A percentile compares a stretch with the other conserved stretches of the same genome.
Evolutionary conservation across 2,113 vertebrate species (phyloP).

Genomic region (Saguinus midas): DNA sequence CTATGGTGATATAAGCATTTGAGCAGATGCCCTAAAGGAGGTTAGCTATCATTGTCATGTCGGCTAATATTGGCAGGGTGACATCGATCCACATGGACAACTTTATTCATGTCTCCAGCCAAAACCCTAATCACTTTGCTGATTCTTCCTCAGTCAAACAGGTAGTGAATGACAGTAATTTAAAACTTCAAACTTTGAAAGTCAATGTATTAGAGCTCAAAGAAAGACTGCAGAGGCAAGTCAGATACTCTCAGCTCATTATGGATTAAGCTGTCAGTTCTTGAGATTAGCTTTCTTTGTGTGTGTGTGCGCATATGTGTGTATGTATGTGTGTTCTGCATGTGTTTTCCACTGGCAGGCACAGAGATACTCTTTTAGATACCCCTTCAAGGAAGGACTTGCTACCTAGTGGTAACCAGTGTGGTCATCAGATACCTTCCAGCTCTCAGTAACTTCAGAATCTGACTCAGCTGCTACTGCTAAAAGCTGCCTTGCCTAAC

Average conservation of each 20-base stretch:
- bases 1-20: background rate
- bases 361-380: background rate
- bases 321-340: background rate
- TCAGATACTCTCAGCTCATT: background rate
- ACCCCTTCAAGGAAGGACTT: background rate
- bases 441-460: background rate
- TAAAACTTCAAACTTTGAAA: conserved; percentile 43
- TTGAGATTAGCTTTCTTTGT: background rate
- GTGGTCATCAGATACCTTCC: background rate
- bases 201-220: background rate
- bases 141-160: conserved; percentile 29
- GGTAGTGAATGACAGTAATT: conserved; percentile 46
- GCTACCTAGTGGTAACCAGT: accelerated
- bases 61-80: conserved; percentile 27
- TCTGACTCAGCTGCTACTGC: background rate
- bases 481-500: background rate
- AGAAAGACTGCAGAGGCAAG: background rate
- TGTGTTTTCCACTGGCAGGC: background rate
- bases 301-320: background rate
- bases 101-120: conserved; percentile 51
- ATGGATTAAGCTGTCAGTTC: background rate
- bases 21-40: background rate
- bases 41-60: conserved; percentile 32
- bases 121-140: conserved; percentile 51
- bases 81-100: conserved; percentile 49